Conservation (phyloP, 2,888 invertebrate species). For the Euphydryas editha region DNA sequence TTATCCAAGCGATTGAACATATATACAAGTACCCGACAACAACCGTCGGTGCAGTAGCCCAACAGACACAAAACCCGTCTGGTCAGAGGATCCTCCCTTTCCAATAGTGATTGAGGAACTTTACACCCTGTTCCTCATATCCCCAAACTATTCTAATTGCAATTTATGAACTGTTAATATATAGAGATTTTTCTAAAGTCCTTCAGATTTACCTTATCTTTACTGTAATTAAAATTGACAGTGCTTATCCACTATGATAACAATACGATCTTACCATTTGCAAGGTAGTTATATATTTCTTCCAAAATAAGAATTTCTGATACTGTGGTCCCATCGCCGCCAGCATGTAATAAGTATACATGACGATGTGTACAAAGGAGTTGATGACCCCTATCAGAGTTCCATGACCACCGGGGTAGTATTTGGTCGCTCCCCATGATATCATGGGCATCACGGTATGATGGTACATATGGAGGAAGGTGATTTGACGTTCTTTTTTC, state of each 20-base stretch:
- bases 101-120: too few species aligned
- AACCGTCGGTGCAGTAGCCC: too few species aligned
- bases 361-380: conserved; percentile 96
- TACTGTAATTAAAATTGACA: neutral
- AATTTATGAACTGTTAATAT: too few species aligned
- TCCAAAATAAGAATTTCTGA: conserved; percentile 97
- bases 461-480: conserved; percentile 96
- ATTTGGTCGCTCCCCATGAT: conserved; percentile 96
- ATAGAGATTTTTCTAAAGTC: neutral
- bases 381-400: conserved; percentile 95
- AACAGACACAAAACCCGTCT: too few species aligned
- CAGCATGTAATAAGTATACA: conserved; percentile 96
- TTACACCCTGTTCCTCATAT: too few species aligned
- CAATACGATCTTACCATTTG: conserved; percentile 89
- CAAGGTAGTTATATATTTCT: conserved; percentile 94
- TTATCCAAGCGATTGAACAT: too few species aligned
- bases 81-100: too few species aligned
- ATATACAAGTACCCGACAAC: too few species aligned
- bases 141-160: too few species aligned
- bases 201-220: neutral
- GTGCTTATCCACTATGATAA: too few species aligned
- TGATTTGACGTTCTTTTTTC: conserved; percentile 95
- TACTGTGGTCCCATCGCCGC: conserved; percentile 94
- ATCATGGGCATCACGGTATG: conserved; percentile 97
- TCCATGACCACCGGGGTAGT: conserved; percentile 94